Conservation (phyloP, 2,888 invertebrate genomes). For the Dorcus parallelipipedus region DNA sequence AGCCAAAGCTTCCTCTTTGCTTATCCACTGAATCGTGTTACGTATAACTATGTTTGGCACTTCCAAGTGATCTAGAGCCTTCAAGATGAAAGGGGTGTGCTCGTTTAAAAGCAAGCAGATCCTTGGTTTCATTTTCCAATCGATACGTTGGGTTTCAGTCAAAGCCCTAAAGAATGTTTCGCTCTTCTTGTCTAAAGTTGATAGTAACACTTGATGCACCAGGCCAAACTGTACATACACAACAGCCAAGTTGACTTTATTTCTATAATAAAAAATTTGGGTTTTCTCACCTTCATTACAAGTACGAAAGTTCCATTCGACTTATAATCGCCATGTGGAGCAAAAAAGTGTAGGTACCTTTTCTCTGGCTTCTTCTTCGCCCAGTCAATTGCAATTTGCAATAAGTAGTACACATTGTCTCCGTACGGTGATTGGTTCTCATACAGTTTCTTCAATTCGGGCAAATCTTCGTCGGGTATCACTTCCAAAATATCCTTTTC, state of each 20-base stretch:
- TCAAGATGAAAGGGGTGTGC: conserved; percentile 25
- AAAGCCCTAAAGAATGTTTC: conserved; percentile 29
- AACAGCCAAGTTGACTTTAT: no score
- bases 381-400: conserved; percentile 46
- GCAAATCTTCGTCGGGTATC: conserved; percentile 36
- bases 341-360: conserved; percentile 44
- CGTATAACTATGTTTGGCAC: conserved; percentile 12
- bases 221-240: no score
- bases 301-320: conserved; percentile 43
- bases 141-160: conserved; percentile 31
- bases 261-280: no score
- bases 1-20: conserved; percentile 25
- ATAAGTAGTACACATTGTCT: conserved; percentile 41
- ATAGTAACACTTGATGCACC: no score
- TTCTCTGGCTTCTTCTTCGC: conserved; percentile 26
- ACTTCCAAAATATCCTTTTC: conserved; percentile 29
- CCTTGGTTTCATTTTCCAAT: conserved; percentile 31
- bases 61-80: conserved; percentile 24
- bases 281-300: conserved; percentile 21
- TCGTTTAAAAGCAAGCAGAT: conserved; percentile 31
- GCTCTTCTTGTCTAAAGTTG: conserved; percentile 26
- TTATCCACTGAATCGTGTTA: not conserved
- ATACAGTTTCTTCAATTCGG: conserved; percentile 32
- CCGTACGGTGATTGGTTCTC: conserved; percentile 42
- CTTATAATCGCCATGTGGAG: conserved; percentile 45